Base-by-base conservation (phyloP, 2,797 vertebrate genomes). In the Moxostoma hubbsi region DNA sequence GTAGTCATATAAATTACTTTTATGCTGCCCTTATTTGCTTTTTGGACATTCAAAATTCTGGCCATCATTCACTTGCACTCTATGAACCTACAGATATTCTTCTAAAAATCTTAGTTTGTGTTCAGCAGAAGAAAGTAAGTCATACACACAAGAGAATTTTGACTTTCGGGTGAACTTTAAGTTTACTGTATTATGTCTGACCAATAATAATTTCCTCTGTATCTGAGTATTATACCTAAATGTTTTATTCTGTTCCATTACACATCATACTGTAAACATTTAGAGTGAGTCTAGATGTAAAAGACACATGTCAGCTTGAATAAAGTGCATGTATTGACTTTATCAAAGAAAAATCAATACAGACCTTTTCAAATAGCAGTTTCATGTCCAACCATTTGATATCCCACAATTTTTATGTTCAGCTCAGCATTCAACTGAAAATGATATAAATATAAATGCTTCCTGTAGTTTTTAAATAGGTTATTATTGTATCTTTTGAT, bases 211-310 rank as follows among this genome's bases (percentile, higher is more conserved):
- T 43, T 24, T 63, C 49, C 63, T 63, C 24, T 12, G 43, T 15
- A 16, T 12, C 47, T 10, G 58, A 24, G 9, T 61, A 36, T 61
- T 61, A 10, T 61, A 36, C 8, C 58, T 12, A 36, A 61, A 61
- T 61, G 36, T 36, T 11, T 61, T 5, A 61, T 36, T 18, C 9
- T 10, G 12, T 46, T 50, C 46, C 18, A 58, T 67, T 7, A 4
- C 46, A 58, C 50, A 59, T 43, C 64, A 58, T 46, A 58, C 6
- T 7, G 43, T 24, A 15, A 53, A 43, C 24, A 7, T 63, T n/a
- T 58, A 7, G 57, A 77, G 65, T 36, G 47, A 88, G 86, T 87
- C 85, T 88, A 89, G 89, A 89, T 18, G 15, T 71, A 62, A 71
- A 80, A 62, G 65, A 49, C 12, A 62, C 57, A 68, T 51, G 59